A percentile compares a stretch with the other conserved stretches of the same genome.
Evolutionary conservation across 2,797 vertebrate genomes (phyloP).

Genomic region (Okamejei kenojei): DNA sequence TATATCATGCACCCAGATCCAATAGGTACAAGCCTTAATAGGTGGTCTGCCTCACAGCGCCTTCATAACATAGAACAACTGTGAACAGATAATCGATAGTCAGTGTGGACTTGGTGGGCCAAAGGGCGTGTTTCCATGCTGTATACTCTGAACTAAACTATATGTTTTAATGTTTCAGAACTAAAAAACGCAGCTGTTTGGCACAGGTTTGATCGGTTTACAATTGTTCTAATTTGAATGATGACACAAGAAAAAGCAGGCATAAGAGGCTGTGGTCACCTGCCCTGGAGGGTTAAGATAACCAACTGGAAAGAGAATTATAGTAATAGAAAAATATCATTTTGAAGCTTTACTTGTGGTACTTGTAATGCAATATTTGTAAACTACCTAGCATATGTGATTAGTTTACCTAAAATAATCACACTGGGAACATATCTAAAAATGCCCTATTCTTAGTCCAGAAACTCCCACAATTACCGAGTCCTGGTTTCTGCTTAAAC

Average conservation of each 20-base stretch:
- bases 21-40: not conserved
- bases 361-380: not conserved
- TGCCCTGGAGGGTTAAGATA: not conserved
- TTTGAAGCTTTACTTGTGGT: not conserved
- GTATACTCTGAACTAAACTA: too few species aligned
- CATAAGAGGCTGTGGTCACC: not conserved
- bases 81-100: too few species aligned
- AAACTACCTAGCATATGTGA: not conserved
- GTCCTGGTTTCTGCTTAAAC: conserved; percentile 73
- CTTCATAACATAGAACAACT: too few species aligned
- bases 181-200: not conserved
- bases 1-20: not conserved
- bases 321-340: not conserved
- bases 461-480: conserved; percentile 95
- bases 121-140: too few species aligned
- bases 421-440: conserved; percentile 78
- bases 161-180: not conserved
- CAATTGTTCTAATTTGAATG: not conserved
- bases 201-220: not conserved
- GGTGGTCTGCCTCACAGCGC: too few species aligned
- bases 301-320: not conserved
- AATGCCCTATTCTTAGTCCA: conserved; percentile 74
- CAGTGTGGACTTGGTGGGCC: too few species aligned
- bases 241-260: too few species aligned
- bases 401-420: conserved; percentile 57